Percentiles rank a stretch among this genome's conserved stretches.
Conservation (phyloP, 2,113 vertebrate genomes). For the Lagopus muta region DNA sequence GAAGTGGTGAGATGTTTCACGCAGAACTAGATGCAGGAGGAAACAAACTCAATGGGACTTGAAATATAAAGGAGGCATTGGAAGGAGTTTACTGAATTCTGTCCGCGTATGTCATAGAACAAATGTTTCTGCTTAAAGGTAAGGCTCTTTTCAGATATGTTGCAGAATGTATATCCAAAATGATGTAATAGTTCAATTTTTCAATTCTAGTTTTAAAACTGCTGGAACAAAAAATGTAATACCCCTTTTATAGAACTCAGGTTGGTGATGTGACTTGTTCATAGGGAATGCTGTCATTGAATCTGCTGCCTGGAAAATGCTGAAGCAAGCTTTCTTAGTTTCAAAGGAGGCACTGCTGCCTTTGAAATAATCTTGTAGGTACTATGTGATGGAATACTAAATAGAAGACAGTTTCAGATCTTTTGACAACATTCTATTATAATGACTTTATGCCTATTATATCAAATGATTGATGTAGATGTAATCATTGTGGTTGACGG, state of each 20-base stretch:
- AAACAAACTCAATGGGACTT: not conserved
- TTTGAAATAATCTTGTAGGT: constrained; percentile 64
- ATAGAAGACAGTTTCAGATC: constrained; percentile 44
- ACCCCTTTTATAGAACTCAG: not conserved
- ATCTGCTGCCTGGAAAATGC: constrained; percentile 22
- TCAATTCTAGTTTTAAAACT: not conserved
- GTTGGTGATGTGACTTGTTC: not conserved
- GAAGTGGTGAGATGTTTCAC: not conserved
- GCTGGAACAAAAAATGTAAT: not conserved
- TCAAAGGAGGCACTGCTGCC: constrained; percentile 36
- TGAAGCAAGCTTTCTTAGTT: constrained; percentile 63
- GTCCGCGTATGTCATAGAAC: not conserved
- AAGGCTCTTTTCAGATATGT: not conserved
- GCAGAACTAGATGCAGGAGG: not conserved
- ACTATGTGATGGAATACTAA: constrained; percentile 50
- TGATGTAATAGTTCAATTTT: not conserved
- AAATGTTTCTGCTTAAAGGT: not conserved
- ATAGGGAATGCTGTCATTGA: not conserved
- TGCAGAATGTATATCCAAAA: not conserved
- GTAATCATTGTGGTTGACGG: constrained; percentile 50
- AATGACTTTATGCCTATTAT: constrained; percentile 56
- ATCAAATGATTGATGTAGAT: constrained; percentile 65
- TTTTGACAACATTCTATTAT: constrained; percentile 52
- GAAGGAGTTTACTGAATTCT: not conserved
- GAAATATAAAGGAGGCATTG: not conserved